Percentiles rank a stretch among this genome's conserved stretches.
phyloP scores from a whole-genome alignment of 2,113 vertebrate genomes.

The Xenopus borealis region DNA sequence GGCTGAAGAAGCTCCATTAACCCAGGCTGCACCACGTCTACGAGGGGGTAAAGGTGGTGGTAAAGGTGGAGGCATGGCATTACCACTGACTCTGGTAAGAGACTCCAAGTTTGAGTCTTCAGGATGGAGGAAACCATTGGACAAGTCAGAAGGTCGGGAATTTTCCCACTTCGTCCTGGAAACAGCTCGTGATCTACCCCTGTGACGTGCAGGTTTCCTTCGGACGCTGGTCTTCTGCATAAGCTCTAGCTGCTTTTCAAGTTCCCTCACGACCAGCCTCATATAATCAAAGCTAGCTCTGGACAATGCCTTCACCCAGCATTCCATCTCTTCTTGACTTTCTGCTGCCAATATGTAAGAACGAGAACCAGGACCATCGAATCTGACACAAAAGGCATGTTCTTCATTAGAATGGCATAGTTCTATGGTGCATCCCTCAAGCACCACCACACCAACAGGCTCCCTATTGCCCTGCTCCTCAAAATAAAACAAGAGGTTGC shows the following conservation, averaged over 20 bases:
- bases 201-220: slow-evolving; percentile 50
- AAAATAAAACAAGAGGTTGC: slow-evolving; percentile 95
- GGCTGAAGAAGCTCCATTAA: slow-evolving; percentile 31
- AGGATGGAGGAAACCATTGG: slow-evolving; percentile 41
- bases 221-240: slow-evolving; percentile 67
- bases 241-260: slow-evolving; percentile 88
- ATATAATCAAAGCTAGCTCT: slow-evolving; percentile 94
- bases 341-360: slow-evolving; percentile 87
- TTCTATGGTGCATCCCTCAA: slow-evolving; percentile 95
- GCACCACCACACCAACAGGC: slow-evolving; percentile 84
- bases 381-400: slow-evolving; percentile 87
- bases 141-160: slow-evolving; percentile 12
- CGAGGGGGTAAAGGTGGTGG: slow-evolving; percentile 78
- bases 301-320: slow-evolving; percentile 91
- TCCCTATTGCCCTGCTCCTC: slow-evolving; percentile 83
- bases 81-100: slow-evolving; percentile 46
- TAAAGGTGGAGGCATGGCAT: slow-evolving; percentile 66
- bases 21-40: slow-evolving; percentile 48
- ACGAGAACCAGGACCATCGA: slow-evolving; percentile 74
- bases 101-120: not conserved
- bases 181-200: slow-evolving; percentile 26
- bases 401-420: slow-evolving; percentile 86
- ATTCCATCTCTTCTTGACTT: slow-evolving; percentile 83
- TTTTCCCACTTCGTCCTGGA: slow-evolving; percentile 63
- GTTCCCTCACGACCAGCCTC: slow-evolving; percentile 88